Conservation (phyloP, 53 echinoderm and acorn worm species). For the Patiria pectinifera region DNA sequence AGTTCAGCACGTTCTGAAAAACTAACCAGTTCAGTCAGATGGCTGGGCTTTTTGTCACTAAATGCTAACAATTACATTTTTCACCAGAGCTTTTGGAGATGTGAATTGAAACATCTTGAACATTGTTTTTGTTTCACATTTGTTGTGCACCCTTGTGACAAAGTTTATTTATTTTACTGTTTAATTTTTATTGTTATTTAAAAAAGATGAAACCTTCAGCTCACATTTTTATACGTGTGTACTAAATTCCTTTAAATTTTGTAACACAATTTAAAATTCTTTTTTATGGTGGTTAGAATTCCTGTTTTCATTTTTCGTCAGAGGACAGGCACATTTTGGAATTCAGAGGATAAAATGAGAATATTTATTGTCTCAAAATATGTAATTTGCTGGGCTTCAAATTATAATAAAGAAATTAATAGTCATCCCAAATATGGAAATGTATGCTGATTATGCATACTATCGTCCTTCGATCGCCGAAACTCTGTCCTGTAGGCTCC, state of each 20-base stretch:
- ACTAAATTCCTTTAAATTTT: too few species aligned
- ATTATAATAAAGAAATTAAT: neutral
- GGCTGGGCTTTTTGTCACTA: neutral
- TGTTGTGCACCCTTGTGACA: neutral
- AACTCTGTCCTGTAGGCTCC: neutral
- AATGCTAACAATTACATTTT: neutral
- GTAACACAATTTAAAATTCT: too few species aligned
- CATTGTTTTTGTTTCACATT: neutral
- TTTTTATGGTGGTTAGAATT: too few species aligned
- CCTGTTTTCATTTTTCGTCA: too few species aligned
- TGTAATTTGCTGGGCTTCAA: neutral
- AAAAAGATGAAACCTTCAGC: too few species aligned
- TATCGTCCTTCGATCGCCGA: neutral
- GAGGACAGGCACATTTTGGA: too few species aligned
- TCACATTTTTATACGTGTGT: too few species aligned
- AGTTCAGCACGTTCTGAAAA: neutral
- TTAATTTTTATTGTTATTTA: neutral
- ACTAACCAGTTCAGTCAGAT: neutral
- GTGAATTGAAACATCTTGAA: neutral
- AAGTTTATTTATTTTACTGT: neutral
- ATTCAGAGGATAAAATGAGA: too few species aligned
- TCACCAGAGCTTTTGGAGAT: neutral
- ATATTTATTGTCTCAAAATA: too few species aligned
- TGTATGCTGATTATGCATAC: neutral
- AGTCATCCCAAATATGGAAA: neutral